Evolutionary conservation across 2,113 vertebrate genomes (phyloP), one percentile per base, ranked within the genome.

Genomic region (Grantiella picta): DNA sequence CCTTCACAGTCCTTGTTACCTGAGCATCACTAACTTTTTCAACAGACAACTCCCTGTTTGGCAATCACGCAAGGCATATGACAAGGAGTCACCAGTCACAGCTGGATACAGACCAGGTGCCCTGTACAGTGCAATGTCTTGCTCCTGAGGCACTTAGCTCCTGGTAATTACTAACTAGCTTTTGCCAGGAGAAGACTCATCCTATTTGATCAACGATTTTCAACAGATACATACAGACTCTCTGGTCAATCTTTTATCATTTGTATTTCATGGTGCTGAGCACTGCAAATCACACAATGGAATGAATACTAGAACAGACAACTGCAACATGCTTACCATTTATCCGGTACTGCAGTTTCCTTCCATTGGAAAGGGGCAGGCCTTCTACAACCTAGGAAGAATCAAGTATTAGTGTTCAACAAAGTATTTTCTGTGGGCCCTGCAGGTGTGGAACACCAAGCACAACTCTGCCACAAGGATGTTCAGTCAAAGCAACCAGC

Each of bases 331-430:
- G 69, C 98, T 98, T 92, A 99, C 99, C 99, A 97, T 99, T 99
- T 95, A 99, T 98, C 96, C 98, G 98, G 95, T 99, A 99, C 60
- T 98, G 98, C 81, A 99, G 97, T 56, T 91, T 98, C 93, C 96
- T 97, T 44, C 99, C 99, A 95, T 92, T 98, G 40, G 91, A 96
- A 95, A 99, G 98, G 3, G 98, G 98, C 89, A 98, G 95, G 73
- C 99, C 98, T 94, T 99, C 98, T 59, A 97, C 98, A 88, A 98
- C 97, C 98, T 98, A 86, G 40, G 71, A 94, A 89, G 53, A 90
- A 88, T 13, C 79, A 80, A 94, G 70, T 9, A 66, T 7, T 13
- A 12, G 13, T 29, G 53, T 33, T 66, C 78, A 84, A 89, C 12
- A 27, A 35, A 71, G 12, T 35, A 36, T 27, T 57, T 65, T 29